Evolutionary conservation across 2,888 invertebrate species (phyloP).

Genomic region (Himalopsyche tibetana): DNA sequence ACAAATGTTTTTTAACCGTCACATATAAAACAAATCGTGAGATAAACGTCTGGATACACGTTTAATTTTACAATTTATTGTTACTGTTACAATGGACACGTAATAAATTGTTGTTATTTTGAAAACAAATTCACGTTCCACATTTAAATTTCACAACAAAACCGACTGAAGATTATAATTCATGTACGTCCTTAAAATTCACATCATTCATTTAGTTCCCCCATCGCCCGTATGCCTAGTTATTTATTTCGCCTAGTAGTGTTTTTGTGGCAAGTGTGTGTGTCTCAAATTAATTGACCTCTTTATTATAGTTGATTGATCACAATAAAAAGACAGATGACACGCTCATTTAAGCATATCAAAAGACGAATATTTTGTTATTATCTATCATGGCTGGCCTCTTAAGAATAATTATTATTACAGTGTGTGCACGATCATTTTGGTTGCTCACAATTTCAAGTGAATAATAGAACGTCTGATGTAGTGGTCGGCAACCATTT

Average conservation of each 20-base stretch:
- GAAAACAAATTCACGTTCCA: not conserved
- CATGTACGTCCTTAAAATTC: not conserved
- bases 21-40: no score
- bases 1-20: no score
- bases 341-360: constrained; percentile 36
- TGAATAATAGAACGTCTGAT: no score
- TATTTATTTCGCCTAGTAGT: constrained; percentile 5
- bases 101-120: not conserved
- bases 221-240: constrained; percentile 23
- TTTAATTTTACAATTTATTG: no score
- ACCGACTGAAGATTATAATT: not conserved
- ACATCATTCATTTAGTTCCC: not conserved
- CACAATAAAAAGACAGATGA: constrained; percentile 42
- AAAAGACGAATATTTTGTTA: constrained; percentile 24
- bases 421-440: not conserved
- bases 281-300: constrained; percentile 39
- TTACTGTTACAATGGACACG: no score
- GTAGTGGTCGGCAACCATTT: no score
- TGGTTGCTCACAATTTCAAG: no score
- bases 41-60: no score
- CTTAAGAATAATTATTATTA: constrained; percentile 21
- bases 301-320: constrained; percentile 42
- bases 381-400: constrained; percentile 1
- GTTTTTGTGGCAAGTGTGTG: constrained; percentile 36
- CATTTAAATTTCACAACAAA: not conserved